phyloP scores from a whole-genome alignment of 2,888 invertebrate species.

The Hipparchia semele region DNA sequence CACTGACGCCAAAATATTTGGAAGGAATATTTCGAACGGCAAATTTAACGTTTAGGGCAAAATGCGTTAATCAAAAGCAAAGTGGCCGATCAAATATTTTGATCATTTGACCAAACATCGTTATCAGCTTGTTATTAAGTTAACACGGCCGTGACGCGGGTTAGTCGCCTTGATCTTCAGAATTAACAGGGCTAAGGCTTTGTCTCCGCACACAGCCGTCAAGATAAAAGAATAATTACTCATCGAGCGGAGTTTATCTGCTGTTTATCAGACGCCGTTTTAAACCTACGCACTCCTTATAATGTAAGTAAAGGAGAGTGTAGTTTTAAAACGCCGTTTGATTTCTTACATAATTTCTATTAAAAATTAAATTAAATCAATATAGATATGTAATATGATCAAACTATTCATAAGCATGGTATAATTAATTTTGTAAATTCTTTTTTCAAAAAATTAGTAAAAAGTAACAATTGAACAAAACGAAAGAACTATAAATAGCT shows the following conservation, averaged over 20 bases:
- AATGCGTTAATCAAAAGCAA: slow-evolving; percentile 24
- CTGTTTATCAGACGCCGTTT: too few species aligned
- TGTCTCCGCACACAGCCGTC: slow-evolving; percentile 21
- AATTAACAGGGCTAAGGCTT: slow-evolving; percentile 22
- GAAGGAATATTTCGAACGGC: slow-evolving; percentile 7
- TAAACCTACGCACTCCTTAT: background rate
- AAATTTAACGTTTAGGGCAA: slow-evolving; percentile 8
- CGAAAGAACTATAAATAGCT: too few species aligned
- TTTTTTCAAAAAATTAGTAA: too few species aligned
- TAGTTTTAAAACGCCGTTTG: too few species aligned
- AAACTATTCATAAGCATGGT: too few species aligned
- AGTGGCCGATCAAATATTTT: slow-evolving; percentile 33
- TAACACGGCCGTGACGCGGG: slow-evolving; percentile 22
- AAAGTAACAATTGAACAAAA: too few species aligned
- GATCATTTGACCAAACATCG: slow-evolving; percentile 24
- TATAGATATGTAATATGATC: too few species aligned
- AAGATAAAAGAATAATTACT: slow-evolving; percentile 27
- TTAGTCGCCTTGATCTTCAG: slow-evolving; percentile 32
- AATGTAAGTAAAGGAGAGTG: too few species aligned
- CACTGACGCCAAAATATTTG: background rate
- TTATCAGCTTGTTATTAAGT: slow-evolving; percentile 20
- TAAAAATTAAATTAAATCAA: too few species aligned
- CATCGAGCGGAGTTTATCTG: slow-evolving; percentile 2
- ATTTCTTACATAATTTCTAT: too few species aligned
- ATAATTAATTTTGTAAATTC: too few species aligned